These are phyloP conservation scores for Piscicola geometra DNA, from an alignment of 2,888 invertebrate genomes.

Conservation along the genomic window DNA sequence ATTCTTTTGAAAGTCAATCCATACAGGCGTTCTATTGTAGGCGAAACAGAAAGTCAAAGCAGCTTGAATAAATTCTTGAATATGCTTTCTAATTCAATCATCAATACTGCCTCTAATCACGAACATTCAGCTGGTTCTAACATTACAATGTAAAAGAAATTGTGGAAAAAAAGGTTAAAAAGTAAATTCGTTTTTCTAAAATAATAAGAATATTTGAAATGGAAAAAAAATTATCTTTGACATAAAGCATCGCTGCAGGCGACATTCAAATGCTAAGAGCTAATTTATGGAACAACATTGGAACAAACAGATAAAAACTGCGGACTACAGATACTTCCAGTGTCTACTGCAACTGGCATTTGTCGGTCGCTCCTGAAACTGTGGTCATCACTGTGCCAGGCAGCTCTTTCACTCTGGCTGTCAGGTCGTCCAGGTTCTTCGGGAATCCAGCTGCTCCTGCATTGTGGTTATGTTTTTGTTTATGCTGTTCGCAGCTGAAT, in stretches of 20 bases:
- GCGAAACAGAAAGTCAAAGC: too few relatives aligned
- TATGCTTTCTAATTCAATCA: too few relatives aligned
- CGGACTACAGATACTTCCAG: too few relatives aligned
- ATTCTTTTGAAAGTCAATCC: too few relatives aligned
- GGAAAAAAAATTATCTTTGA: background rate
- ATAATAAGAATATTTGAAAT: background rate
- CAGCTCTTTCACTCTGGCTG: slow-evolving; percentile 37
- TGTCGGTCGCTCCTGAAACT: slow-evolving; percentile 52
- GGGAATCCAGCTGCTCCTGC: slow-evolving; percentile 38
- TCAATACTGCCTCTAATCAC: too few relatives aligned
- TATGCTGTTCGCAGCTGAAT: too few relatives aligned
- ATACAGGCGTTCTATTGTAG: too few relatives aligned
- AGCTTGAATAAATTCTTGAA: too few relatives aligned
- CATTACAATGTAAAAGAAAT: background rate
- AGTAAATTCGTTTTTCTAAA: background rate
- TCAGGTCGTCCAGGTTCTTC: slow-evolving; percentile 39
- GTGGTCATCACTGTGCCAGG: slow-evolving; percentile 40
- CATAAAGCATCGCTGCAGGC: background rate
- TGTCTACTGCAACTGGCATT: slow-evolving; percentile 52
- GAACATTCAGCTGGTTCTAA: background rate
- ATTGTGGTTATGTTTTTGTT: too few relatives aligned
- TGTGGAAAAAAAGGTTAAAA: background rate
- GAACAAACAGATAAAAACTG: background rate
- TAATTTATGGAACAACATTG: background rate
- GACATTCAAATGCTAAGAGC: background rate